These are phyloP conservation scores for Odontothrips loti DNA, from an alignment of 2,888 invertebrate species.

Conservation along the genomic window DNA sequence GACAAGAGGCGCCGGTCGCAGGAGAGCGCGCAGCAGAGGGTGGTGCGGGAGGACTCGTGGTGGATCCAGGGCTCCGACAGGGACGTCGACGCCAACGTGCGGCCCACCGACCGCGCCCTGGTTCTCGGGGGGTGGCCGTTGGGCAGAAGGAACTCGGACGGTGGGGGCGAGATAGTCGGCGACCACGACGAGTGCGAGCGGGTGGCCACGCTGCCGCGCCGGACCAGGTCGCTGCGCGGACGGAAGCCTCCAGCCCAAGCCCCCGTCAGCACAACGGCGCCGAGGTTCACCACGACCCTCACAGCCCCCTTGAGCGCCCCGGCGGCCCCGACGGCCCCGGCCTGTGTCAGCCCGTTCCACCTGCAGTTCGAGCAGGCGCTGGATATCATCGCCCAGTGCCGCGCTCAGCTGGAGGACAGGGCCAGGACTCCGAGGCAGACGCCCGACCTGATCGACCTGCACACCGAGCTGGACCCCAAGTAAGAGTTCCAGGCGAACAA, in stretches of 20 bases:
- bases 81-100: neutral
- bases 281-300: neutral
- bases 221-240: neutral
- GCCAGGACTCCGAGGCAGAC: neutral
- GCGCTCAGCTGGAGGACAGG: neutral
- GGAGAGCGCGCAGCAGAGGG: neutral
- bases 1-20: neutral
- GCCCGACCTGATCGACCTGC: constrained; percentile 10
- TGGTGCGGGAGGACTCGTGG: constrained; percentile 5
- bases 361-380: constrained; percentile 13
- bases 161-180: neutral
- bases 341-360: neutral
- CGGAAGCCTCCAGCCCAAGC: neutral
- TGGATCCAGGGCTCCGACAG: constrained; percentile 1
- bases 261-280: neutral
- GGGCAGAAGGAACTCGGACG: neutral
- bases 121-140: neutral
- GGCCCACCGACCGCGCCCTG: neutral
- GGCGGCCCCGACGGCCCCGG: constrained; percentile 10
- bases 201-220: neutral
- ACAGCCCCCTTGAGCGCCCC: constrained; percentile 27
- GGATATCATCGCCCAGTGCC: constrained; percentile 2
- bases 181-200: neutral
- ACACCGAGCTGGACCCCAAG: constrained; percentile 13
- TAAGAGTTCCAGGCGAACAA: neutral